Conservation (phyloP, 1,140 invertebrate genomes). For the Tetragonula clypearis region DNA sequence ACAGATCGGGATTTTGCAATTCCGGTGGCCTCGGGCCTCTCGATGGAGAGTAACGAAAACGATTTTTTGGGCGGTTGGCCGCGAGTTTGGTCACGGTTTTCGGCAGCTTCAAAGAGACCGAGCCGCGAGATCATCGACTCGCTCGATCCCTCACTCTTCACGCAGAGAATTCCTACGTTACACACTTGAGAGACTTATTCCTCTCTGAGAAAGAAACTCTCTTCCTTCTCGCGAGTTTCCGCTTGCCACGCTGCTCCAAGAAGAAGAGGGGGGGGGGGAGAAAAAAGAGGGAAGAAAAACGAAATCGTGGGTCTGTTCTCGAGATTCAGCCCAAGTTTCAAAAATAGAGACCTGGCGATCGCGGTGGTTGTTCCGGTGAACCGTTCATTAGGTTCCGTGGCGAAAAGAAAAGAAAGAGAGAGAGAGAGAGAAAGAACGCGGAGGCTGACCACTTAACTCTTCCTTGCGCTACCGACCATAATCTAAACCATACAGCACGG, state of each 20-base stretch:
- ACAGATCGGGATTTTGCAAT: neutral
- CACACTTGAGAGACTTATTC: neutral
- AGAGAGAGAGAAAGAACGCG: neutral
- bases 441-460: constrained; percentile 47
- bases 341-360: constrained; percentile 23
- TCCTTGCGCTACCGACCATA: constrained; percentile 45
- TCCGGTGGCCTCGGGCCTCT: neutral
- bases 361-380: neutral
- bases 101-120: neutral
- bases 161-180: neutral
- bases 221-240: neutral
- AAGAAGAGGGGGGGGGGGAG: neutral
- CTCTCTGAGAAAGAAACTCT: neutral
- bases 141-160: neutral
- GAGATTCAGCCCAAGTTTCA: constrained; percentile 1
- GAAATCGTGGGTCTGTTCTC: too few relatives aligned
- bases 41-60: constrained; percentile 24
- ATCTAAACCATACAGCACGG: constrained; percentile 39
- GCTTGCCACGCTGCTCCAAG: neutral
- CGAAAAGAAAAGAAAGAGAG: neutral
- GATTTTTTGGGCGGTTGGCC: too few relatives aligned
- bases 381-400: constrained; percentile 21
- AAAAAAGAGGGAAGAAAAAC: neutral
- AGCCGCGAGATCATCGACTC: neutral
- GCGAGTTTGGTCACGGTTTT: neutral